Conservation (phyloP, 2,888 invertebrate species). For the Orthosia cruda region DNA sequence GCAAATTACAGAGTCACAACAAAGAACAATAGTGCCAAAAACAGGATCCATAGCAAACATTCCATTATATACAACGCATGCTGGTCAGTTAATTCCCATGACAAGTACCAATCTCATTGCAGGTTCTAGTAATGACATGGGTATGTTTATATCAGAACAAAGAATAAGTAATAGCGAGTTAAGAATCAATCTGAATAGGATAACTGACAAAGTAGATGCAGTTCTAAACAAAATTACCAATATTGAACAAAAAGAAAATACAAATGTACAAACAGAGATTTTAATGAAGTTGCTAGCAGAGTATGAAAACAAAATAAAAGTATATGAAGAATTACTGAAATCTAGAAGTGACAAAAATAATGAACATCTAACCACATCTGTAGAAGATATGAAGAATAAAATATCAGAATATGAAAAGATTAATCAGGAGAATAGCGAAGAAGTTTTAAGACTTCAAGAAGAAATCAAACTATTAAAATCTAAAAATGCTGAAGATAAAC, state of each 20-base stretch:
- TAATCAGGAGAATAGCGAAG: constrained; percentile 71
- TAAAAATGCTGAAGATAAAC: constrained; percentile 52
- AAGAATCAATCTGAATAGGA: constrained; percentile 85
- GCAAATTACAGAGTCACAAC: constrained; percentile 65
- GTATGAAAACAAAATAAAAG: constrained; percentile 87
- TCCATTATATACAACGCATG: constrained; percentile 64
- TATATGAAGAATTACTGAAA: constrained; percentile 82
- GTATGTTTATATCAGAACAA: constrained; percentile 84
- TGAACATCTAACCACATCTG: constrained; percentile 36
- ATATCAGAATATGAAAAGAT: constrained; percentile 70
- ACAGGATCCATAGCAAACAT: constrained; percentile 65
- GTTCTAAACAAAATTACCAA: constrained; percentile 79
- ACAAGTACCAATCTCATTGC: constrained; percentile 69
- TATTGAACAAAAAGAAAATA: constrained; percentile 67
- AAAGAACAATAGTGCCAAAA: constrained; percentile 64
- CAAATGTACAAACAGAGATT: constrained; percentile 77
- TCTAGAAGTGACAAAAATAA: constrained; percentile 68
- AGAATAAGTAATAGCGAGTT: constrained; percentile 86
- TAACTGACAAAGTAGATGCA: constrained; percentile 84
- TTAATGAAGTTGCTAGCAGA: constrained; percentile 83
- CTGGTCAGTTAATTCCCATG: constrained; percentile 79
- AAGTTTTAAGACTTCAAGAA: constrained; percentile 72
- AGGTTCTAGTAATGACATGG: constrained; percentile 74
- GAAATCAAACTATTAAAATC: constrained; percentile 72
- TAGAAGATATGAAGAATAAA: constrained; percentile 64